Base-by-base conservation (phyloP, 2,888 invertebrate species). In the Melipona beecheii region DNA sequence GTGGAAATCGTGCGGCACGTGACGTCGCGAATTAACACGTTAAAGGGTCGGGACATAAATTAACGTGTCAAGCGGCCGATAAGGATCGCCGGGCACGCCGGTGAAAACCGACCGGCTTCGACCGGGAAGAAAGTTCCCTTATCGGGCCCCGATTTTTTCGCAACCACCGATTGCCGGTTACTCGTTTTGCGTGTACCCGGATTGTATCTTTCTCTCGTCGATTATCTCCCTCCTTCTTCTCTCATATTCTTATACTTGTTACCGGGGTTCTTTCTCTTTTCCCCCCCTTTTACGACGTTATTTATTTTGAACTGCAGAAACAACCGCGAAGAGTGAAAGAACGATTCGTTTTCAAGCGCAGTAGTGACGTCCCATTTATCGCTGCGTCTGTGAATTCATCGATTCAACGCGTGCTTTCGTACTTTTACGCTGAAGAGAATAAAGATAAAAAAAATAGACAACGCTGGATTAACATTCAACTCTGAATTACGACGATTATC, bases 1-100 rank as follows among this genome's bases (percentile, higher is more conserved):
- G 76, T 88, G 77, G 86, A 86, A 87, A 83, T 88, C 88, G 87
- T 84, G 83, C 85, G 86, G 91, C 91, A 91, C 92, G 92, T 91
- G 91, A 91, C 91, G 90, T 85, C 84, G 88, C 89, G 91, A 90
- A 92, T 92, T 92, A 92, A 92, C 92, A 91, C 91, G 92, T 92
- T 91, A 90, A 89, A 87, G 86, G 88, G 77, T 69, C 81, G 83
- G 73, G 79, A 84, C 87, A 89, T 90, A 90, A 91, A 91, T 91
- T 88, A 90, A 82, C 85, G 87, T 81, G 85, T 79, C 87, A 78
- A 73, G 77, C 52, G 19, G 58, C 36, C 78, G 87, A 87, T 87
- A 87, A 78, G 49, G 79, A 87, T 86, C 83, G 69, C 36, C 80
- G 52, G 54, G 64, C 58, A 19, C 43, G 19, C 27, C 19, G 73